phyloP scores from a whole-genome alignment of 2,113 vertebrate genomes.

The Marmota flaviventris region DNA sequence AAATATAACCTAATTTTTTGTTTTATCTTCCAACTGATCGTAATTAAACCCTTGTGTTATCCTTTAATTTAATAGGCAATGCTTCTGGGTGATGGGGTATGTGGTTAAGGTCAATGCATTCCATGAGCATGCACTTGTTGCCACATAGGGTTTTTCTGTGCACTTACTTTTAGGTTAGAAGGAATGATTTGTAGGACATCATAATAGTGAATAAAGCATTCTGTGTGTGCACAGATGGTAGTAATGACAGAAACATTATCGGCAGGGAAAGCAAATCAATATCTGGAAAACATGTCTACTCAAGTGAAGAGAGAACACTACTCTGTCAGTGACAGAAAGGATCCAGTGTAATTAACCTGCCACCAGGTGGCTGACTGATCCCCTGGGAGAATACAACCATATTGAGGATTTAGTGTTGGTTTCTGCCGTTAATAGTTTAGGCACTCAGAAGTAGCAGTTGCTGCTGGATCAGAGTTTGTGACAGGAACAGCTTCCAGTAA shows the following conservation, averaged over 20 bases:
- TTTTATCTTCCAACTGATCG: neutral
- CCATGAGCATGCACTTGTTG: neutral
- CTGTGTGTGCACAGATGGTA: neutral
- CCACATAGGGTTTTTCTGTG: neutral
- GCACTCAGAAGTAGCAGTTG: neutral
- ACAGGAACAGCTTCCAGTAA: neutral
- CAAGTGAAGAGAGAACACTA: conserved; percentile 35
- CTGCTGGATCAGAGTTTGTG: neutral
- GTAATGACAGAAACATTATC: conserved; percentile 30
- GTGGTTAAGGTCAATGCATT: conserved; percentile 12
- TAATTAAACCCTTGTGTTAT: neutral
- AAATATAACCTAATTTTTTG: neutral
- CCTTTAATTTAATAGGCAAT: neutral
- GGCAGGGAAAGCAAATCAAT: conserved; percentile 65
- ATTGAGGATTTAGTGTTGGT: neutral
- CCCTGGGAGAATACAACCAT: neutral
- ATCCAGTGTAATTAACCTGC: conserved; percentile 47
- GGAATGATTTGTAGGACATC: conserved; percentile 21
- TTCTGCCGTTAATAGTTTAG: conserved; percentile 47
- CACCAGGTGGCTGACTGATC: conserved; percentile 41
- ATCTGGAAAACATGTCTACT: conserved; percentile 44
- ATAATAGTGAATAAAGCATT: conserved; percentile 1
- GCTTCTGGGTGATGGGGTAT: neutral
- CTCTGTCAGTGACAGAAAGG: neutral
- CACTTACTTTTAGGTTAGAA: conserved; percentile 7